Evolutionary conservation across 1,140 invertebrate genomes (phyloP).

Genomic region (Drosophila ambigua): DNA sequence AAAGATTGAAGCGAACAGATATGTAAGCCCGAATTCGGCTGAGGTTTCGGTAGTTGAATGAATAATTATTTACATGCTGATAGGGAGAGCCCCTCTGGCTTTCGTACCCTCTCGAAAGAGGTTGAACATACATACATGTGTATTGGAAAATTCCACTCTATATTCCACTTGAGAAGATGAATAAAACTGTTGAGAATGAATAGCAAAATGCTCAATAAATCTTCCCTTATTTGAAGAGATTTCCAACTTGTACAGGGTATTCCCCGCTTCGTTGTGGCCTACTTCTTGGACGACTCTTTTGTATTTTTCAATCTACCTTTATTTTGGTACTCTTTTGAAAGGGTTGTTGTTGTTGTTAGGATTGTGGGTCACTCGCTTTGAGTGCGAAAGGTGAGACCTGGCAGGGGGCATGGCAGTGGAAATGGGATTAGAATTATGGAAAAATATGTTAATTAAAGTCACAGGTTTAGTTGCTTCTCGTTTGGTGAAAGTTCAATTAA

Average conservation of each 20-base stretch:
- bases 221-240: no score
- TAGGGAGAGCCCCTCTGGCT: constrained; percentile 10
- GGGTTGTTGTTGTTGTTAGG: constrained; percentile 7
- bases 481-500: constrained; percentile 56
- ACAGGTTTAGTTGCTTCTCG: constrained; percentile 36
- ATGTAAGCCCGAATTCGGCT: background rate
- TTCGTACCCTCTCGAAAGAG: no score
- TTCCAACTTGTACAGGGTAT: no score
- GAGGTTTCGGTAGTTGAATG: constrained; percentile 16
- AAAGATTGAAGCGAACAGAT: constrained; percentile 31
- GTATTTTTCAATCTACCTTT: constrained; percentile 27
- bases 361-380: constrained; percentile 31
- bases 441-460: constrained; percentile 58
- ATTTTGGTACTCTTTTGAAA: constrained; percentile 32
- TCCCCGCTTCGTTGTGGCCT: constrained; percentile 27
- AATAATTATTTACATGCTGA: constrained; percentile 38
- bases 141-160: no score
- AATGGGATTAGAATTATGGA: constrained; percentile 32
- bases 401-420: constrained; percentile 3
- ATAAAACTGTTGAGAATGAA: background rate
- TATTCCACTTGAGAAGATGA: no score
- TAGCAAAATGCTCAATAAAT: constrained; percentile 1
- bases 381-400: constrained; percentile 24
- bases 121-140: no score
- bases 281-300: constrained; percentile 42